These are phyloP conservation scores for Peromyscus leucopus DNA, from an alignment of 2,113 vertebrate species.

Conservation along the genomic window DNA sequence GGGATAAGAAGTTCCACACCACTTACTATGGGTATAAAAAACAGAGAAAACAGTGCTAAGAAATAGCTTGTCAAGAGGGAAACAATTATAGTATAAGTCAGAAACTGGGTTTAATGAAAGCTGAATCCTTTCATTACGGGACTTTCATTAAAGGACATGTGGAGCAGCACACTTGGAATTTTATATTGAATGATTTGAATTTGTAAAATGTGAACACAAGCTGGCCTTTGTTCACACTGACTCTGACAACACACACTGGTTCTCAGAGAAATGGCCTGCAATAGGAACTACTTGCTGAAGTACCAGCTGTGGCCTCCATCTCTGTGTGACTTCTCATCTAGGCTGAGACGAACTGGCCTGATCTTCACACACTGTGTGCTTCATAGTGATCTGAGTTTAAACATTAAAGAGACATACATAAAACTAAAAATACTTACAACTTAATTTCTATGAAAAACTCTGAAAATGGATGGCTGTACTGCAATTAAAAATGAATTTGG, in stretches of 20 bases:
- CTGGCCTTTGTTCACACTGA: neutral
- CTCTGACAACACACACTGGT: neutral
- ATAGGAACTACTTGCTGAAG: neutral
- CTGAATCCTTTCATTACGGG: neutral
- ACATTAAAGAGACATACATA: neutral
- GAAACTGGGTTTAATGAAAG: neutral
- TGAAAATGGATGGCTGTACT: neutral
- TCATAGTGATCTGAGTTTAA: neutral
- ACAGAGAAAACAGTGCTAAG: neutral
- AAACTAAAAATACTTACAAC: constrained; percentile 18
- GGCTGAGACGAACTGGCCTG: neutral
- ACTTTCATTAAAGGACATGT: neutral
- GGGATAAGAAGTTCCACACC: neutral
- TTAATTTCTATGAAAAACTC: neutral
- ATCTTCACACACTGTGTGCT: neutral
- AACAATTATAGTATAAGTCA: neutral
- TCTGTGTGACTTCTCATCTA: neutral
- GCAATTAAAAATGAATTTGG: neutral
- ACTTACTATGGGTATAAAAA: constrained; percentile 38
- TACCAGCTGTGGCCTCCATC: fast-evolving
- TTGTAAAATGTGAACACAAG: neutral
- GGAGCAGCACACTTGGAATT: neutral
- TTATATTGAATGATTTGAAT: neutral
- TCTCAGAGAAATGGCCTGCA: neutral
- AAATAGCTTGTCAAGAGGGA: neutral